These are phyloP conservation scores for Cololabis saira DNA, from an alignment of 2,113 vertebrate species.

Conservation along the genomic window DNA sequence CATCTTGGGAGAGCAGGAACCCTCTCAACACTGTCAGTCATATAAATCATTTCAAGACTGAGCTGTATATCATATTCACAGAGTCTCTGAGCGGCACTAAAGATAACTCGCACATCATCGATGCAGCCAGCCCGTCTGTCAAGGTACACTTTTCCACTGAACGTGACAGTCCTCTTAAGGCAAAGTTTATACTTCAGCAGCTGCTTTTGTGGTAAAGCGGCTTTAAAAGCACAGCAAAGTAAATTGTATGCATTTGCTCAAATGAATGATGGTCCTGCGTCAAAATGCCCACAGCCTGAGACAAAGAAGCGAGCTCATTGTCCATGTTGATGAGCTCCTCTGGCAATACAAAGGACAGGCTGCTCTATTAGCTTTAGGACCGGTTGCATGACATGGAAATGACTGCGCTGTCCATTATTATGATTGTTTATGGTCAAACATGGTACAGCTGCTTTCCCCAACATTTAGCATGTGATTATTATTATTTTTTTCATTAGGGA, in stretches of 20 bases:
- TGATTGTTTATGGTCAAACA: slow-evolving; percentile 38
- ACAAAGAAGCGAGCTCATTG: slow-evolving; percentile 36
- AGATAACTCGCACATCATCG: slow-evolving; percentile 46
- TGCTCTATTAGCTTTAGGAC: slow-evolving; percentile 13
- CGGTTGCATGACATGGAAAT: slow-evolving; percentile 32
- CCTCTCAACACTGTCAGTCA: slow-evolving; percentile 42
- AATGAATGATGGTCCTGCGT: slow-evolving; percentile 54
- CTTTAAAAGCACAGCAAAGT: slow-evolving; percentile 35
- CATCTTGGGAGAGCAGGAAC: slow-evolving; percentile 40
- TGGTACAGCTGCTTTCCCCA: slow-evolving; percentile 19
- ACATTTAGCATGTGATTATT: slow-evolving; percentile 14
- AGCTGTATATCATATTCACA: slow-evolving; percentile 29
- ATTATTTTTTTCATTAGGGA: slow-evolving; percentile 7
- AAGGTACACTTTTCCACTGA: slow-evolving; percentile 38
- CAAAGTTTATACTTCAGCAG: slow-evolving; percentile 64
- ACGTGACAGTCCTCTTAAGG: slow-evolving; percentile 65
- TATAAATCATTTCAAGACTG: slow-evolving; percentile 53
- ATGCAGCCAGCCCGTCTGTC: slow-evolving; percentile 53
- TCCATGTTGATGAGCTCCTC: slow-evolving; percentile 32
- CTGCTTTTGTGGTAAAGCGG: slow-evolving; percentile 48
- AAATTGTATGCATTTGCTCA: slow-evolving; percentile 50
- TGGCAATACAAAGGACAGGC: slow-evolving; percentile 4
- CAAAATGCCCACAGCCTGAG: slow-evolving; percentile 34
- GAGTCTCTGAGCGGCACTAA: slow-evolving; percentile 35
- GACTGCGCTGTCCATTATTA: slow-evolving; percentile 30